Conservation (phyloP, 2,113 vertebrate species). For the Empidonax traillii region DNA sequence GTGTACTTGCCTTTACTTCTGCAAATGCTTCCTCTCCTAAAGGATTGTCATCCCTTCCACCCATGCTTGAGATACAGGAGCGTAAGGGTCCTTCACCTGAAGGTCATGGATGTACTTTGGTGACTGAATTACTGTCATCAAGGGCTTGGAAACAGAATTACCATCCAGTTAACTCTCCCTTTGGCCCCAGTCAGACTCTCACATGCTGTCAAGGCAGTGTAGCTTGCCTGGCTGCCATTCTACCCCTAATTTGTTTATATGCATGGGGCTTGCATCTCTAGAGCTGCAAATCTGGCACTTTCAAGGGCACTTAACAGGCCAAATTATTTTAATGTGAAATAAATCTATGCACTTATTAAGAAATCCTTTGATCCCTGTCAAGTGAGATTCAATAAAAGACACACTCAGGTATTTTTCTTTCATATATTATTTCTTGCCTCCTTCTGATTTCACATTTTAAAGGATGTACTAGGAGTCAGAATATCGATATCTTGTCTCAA, state of each 20-base stretch:
- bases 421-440: background rate
- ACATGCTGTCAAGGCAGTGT: background rate
- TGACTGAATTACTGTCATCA: slow-evolving; percentile 16
- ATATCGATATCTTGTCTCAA: background rate
- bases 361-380: slow-evolving; percentile 26
- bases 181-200: background rate
- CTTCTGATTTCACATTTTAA: background rate
- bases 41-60: background rate
- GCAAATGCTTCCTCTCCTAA: background rate
- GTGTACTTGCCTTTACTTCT: background rate
- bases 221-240: background rate
- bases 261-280: background rate
- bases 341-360: slow-evolving; percentile 4
- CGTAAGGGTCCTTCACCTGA: background rate
- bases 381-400: background rate
- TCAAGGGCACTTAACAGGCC: slow-evolving; percentile 10
- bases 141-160: background rate
- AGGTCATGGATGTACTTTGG: background rate
- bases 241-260: slow-evolving; percentile 27
- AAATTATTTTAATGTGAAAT: slow-evolving; percentile 22
- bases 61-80: background rate
- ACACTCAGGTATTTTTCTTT: slow-evolving; percentile 9
- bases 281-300: slow-evolving; percentile 22
- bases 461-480: background rate
- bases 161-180: background rate